phyloP scores from a whole-genome alignment of 2,888 invertebrate genomes.

The Conistra vaccinii region DNA sequence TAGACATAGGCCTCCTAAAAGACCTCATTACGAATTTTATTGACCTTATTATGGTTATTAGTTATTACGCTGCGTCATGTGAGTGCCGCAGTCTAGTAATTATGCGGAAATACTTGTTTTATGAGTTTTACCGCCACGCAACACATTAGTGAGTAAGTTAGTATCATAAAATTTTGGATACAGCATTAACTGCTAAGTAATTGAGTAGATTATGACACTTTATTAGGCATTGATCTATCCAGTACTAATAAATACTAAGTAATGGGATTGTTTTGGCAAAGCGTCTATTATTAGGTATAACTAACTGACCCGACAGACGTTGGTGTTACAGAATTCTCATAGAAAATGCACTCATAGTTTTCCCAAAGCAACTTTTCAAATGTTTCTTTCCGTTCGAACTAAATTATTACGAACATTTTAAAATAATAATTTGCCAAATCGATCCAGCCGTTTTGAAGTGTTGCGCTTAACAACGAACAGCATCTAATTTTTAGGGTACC shows the following conservation, averaged over 20 bases:
- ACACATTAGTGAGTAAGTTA: background rate
- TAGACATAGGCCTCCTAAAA: background rate
- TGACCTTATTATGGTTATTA: no score
- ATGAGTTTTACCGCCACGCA: conserved; percentile 5
- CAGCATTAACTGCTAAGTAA: background rate
- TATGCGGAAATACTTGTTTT: background rate
- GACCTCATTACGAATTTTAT: background rate
- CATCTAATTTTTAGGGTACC: no score
- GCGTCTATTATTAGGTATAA: background rate
- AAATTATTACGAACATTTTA: no score
- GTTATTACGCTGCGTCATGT: no score
- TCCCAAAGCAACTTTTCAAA: no score
- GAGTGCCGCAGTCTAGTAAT: background rate
- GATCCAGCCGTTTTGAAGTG: no score
- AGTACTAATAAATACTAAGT: background rate
- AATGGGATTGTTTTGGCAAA: conserved; percentile 11
- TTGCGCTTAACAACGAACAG: no score
- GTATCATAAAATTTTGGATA: conserved; percentile 1
- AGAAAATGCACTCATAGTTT: no score
- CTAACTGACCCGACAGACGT: no score
- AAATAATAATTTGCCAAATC: no score
- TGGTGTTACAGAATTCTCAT: no score
- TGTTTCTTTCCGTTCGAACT: no score
- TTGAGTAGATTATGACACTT: conserved; percentile 3
- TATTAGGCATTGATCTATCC: background rate